Conservation (phyloP, 2,888 invertebrate species). For the Trilocha varians region DNA sequence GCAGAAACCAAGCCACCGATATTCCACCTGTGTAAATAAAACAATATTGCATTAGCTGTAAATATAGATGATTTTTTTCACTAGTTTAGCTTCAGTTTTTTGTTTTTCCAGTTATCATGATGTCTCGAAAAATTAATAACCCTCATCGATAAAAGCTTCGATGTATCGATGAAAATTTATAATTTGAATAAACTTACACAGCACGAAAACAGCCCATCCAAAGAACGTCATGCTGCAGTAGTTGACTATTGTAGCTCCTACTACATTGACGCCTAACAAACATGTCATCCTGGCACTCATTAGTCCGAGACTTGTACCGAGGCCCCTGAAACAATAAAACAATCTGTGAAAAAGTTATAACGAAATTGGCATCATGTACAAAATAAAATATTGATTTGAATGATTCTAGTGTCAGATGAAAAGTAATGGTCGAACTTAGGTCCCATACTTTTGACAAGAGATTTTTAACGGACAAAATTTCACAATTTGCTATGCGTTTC, state of each 20-base stretch:
- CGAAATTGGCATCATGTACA: background rate
- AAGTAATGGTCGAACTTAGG: too few relatives aligned
- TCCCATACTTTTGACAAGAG: too few relatives aligned
- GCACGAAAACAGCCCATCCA: constrained; percentile 18
- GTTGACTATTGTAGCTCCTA: constrained; percentile 19
- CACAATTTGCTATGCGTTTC: too few relatives aligned
- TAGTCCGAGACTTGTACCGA: constrained; percentile 22
- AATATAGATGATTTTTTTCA: too few relatives aligned
- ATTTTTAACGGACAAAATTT: too few relatives aligned
- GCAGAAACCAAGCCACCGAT: constrained; percentile 7
- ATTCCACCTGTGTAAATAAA: constrained; percentile 5
- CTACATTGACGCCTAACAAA: constrained; percentile 19
- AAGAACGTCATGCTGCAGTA: constrained; percentile 23
- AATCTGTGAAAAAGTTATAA: background rate
- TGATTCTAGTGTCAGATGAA: too few relatives aligned
- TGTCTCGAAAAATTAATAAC: too few relatives aligned
- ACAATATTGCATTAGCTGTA: background rate
- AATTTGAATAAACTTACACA: constrained; percentile 17
- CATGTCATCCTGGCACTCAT: constrained; percentile 24
- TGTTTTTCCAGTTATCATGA: too few relatives aligned
- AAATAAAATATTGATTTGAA: too few relatives aligned
- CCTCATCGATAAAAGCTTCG: background rate
- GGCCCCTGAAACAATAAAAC: constrained; percentile 14
- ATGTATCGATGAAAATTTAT: background rate
- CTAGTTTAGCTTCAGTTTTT: too few relatives aligned